These are phyloP conservation scores for Psittacula cyanocephala DNA, from an alignment of 2,113 vertebrate species.

Conservation along the genomic window DNA sequence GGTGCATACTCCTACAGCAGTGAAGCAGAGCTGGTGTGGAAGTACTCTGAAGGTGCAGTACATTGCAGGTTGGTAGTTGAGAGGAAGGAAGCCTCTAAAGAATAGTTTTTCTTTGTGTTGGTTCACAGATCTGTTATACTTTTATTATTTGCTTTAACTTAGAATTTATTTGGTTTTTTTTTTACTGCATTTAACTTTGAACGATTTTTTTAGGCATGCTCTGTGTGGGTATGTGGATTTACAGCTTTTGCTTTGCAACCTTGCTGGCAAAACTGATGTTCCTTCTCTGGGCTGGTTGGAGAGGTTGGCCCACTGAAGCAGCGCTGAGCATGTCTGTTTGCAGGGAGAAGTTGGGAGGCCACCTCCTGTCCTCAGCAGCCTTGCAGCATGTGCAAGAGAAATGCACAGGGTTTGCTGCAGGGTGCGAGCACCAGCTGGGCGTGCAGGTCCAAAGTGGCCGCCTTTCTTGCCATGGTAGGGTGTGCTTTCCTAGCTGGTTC, in stretches of 20 bases:
- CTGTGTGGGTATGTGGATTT: background rate
- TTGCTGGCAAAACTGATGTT: background rate
- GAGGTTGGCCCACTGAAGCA: background rate
- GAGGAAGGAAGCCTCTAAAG: background rate
- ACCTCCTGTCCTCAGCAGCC: background rate
- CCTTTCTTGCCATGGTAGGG: background rate
- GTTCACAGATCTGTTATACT: background rate
- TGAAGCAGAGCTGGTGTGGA: rapidly evolving
- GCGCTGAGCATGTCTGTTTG: rapidly evolving
- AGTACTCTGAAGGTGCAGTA: background rate
- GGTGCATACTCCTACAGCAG: rapidly evolving
- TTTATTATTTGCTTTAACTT: background rate
- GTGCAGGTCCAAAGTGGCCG: rapidly evolving
- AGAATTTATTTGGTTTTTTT: background rate
- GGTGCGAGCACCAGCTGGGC: rapidly evolving
- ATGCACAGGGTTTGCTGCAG: background rate
- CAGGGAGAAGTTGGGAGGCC: background rate
- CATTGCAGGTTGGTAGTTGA: rapidly evolving
- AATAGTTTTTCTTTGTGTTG: background rate
- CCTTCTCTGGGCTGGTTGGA: rapidly evolving
- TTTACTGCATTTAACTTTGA: background rate
- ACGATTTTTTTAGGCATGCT: background rate
- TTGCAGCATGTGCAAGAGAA: rapidly evolving
- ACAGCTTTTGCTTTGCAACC: background rate
- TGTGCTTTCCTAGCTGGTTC: rapidly evolving